Conservation (phyloP, 2,113 vertebrate species). For the Sinocyclocheilus anshuiensis region DNA sequence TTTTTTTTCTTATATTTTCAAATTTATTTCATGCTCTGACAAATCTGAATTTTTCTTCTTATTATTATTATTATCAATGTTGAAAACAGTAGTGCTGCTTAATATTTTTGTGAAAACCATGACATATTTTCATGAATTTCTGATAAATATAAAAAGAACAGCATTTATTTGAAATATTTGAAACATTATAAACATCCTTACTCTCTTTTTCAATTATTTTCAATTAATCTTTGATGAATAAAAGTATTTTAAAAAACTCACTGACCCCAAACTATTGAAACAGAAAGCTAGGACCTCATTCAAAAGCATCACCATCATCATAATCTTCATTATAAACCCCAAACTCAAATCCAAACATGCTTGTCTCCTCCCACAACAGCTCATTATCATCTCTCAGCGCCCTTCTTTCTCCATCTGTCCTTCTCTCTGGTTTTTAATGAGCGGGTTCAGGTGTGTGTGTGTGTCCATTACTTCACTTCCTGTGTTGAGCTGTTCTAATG, state of each 20-base stretch:
- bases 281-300: background rate
- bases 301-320: background rate
- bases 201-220: background rate
- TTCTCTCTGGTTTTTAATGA: slow-evolving; percentile 32
- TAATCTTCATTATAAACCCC: background rate
- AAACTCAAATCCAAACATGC: background rate
- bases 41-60: background rate
- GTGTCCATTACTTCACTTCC: background rate
- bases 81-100: background rate
- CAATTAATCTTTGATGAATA: background rate
- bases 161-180: background rate
- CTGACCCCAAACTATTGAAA: background rate
- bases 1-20: background rate
- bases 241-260: background rate
- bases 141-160: background rate
- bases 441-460: slow-evolving; percentile 36
- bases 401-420: slow-evolving; percentile 28
- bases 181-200: background rate
- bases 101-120: background rate
- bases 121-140: background rate
- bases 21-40: background rate
- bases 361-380: slow-evolving; percentile 9
- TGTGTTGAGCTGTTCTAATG: slow-evolving; percentile 30
- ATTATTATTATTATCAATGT: background rate
- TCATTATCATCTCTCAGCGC: slow-evolving; percentile 40